Base-by-base conservation (phyloP, 1,140 invertebrate species). In the Pseudomyrmex pallidus region DNA sequence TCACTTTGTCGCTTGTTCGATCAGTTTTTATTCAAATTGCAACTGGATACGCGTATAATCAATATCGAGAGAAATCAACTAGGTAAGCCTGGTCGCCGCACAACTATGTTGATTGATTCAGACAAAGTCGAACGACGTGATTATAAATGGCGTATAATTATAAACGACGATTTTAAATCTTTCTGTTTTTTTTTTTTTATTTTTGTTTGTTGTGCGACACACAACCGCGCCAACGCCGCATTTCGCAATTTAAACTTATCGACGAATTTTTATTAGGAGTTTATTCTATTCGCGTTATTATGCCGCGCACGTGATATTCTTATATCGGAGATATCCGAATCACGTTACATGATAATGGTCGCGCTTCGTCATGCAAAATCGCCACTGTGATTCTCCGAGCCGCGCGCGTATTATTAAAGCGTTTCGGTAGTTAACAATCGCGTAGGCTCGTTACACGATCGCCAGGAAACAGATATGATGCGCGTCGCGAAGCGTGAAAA, bases 391-490 rank as follows among this genome's bases (percentile, higher is more conserved):
- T 61, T 76, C 59, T 44, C 61, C 48, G 50, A 35, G 83, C 35
- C 7, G 5, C 35, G 46, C 35, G 67, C 44, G 63, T 56, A 63
- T 85, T 82, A 84, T 85, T 84, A 66, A 77, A 78, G 57, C 66
- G 84, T 88, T 89, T 90, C 80, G 84, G 68, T 87, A 82, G 87
- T 83, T 85, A 67, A 64, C 62, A 87, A 74, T 89, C 84, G 88
- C 83, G 85, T 70, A 67, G 13, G 20, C 15, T 66, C 20, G 84
- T 59, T 77, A 66, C 73, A 74, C 78, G 88, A 91, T 91, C 85
- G 85, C 74, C 91, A 92, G 92, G 92, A 92, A 93, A 90, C 90
- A 92, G 90, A 92, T 92, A 92, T 93, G 92, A 93, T 90, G 91
- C 90, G 92, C 92, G 87, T 91, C 90, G 87, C 91, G 88, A 83